Percentiles rank a stretch among this genome's conserved stretches.
Conservation (phyloP, 2,797 vertebrate species). For the Ptychadena robeensis region DNA sequence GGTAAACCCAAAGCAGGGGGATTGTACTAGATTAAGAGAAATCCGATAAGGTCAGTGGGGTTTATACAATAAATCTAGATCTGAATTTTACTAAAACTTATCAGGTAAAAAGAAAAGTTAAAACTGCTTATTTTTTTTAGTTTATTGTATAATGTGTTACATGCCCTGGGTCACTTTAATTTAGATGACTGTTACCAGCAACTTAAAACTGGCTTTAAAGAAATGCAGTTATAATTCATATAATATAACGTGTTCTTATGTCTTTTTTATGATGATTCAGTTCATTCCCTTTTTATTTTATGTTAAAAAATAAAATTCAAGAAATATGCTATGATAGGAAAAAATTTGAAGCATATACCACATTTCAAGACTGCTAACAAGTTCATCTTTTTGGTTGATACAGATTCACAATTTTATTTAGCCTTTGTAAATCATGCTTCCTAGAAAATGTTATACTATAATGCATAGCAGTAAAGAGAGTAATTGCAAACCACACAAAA, state of each 20-base stretch:
- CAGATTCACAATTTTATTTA: constrained; percentile 24
- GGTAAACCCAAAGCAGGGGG: constrained; percentile 1
- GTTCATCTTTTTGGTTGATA: constrained; percentile 16
- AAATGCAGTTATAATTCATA: background rate
- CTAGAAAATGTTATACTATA: constrained; percentile 20
- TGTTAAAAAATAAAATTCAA: background rate
- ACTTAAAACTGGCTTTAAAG: background rate
- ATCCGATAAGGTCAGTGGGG: constrained; percentile 28
- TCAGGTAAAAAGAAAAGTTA: background rate
- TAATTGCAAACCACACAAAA: constrained; percentile 36
- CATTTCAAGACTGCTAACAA: background rate
- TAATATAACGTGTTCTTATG: no score
- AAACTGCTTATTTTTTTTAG: background rate
- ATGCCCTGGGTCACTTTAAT: background rate
- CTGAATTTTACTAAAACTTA: background rate
- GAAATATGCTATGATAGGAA: background rate
- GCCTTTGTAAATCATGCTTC: constrained; percentile 34
- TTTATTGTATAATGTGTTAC: background rate
- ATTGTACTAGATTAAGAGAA: constrained; percentile 43
- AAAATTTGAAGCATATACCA: background rate
- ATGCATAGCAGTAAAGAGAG: constrained; percentile 15
- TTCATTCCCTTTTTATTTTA: background rate
- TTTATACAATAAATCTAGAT: constrained; percentile 24
- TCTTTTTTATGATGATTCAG: background rate
- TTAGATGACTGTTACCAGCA: background rate